Base-by-base conservation (phyloP, 2,888 invertebrate species). In the Cistogaster globosa region DNA sequence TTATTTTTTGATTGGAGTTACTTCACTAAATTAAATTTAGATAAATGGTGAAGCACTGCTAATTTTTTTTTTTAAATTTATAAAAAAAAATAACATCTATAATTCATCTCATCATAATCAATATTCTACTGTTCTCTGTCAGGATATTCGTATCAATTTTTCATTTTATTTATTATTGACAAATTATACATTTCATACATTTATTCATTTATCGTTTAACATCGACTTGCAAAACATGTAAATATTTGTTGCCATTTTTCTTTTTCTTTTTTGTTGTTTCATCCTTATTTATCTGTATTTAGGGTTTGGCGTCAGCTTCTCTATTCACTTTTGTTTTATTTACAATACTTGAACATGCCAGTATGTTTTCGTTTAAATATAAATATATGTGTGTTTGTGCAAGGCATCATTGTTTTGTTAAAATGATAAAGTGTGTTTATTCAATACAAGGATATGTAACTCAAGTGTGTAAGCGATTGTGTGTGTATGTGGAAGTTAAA, bases 141-240 rank as follows among this genome's bases (percentile, higher is more conserved):
- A 75, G 8, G 22, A 57, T n/a, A 57, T 58, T 74, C 48, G 69
- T 69, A 75, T 63, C 63, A 79, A 79, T 84, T 84, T 84, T 75
- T 79, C 74, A 84, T 75, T 75, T 63, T n/a, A 57, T 79, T 79
- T 75, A 58, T 75, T 84, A 79, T 84, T 79, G 83, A 75, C 65
- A 84, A 84, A 84, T 84, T 75, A 75, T 69, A 69, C 12, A 69
- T 74, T 78, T 60, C 57, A 36, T 65, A 42, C n/a, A 74, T 72
- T 42, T 45, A 77, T 76, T 76, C 48, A 65, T 75, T 57, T 57
- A 48, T 57, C 57, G 32, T 63, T 55, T 32, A 8, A 6, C 53
- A 57, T 42, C 45, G 26, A 53, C 74, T 26, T n/a, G 48, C 48
- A 65, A 79, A 79, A 63, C 57, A 42, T 42, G 42, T 12, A 42